Base-by-base conservation (phyloP, 2,113 vertebrate genomes). In the Eurypyga helias region DNA sequence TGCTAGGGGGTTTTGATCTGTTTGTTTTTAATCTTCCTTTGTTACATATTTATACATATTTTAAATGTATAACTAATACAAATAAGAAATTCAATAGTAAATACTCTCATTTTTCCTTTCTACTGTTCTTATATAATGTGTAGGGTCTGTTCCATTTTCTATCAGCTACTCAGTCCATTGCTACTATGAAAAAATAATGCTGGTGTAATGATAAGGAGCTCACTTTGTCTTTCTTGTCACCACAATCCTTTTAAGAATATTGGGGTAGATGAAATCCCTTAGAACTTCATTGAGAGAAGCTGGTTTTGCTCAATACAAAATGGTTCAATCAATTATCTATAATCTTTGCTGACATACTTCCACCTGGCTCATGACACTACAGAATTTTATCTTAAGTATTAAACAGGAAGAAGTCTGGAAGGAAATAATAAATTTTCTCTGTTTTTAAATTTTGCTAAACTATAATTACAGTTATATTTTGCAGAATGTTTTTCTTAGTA, bases 271-370 rank as follows among this genome's bases (percentile, higher is more conserved):
- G 28, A 96, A 93, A 87, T 90, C 41, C 89, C 67, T 95, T 93
- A 92, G 70, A 82, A 31, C 17, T 92, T 71, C 67, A 73, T 78
- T 91, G 71, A 87, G 84, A 93, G 78, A 95, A 85, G 8, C 25
- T 92, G 26, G 1, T 90, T 96, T 96, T 96, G 26, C 45, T 94
- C 43, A 89, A 41, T 33, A 80, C 29, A 93, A 90, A 29, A 38
- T 89, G 60, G 29, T 93, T 90, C 51, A 70, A 80, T 92, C 70
- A 94, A 94, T 96, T 95, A 95, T 82, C 86, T 77, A 93, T 80
- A 89, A 72, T 10, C 23, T 94, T 95, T 92, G 14, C 34, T 88
- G 46, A 41, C 71, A 89, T 52, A 65, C 36, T 91, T 87, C 23
- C 28, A 89, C n/a, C n/a, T 96, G 55, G 41, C 29, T 69, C 34